Evolutionary conservation across 2,888 invertebrate genomes (phyloP), one percentile per base, ranked within the genome.

Genomic region (Willowsia nigromaculata): DNA sequence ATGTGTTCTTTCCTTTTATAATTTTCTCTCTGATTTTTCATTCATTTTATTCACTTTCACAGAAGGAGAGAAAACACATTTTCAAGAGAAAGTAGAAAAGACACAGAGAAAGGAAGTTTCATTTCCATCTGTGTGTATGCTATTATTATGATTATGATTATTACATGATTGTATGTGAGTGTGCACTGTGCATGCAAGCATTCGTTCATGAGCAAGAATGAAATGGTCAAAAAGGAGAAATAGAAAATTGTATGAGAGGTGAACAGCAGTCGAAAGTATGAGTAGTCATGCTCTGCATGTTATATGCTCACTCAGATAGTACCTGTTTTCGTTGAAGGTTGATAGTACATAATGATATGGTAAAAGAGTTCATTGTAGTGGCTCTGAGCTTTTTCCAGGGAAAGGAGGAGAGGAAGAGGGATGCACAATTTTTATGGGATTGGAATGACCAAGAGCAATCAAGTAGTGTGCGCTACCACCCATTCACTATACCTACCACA

Each of bases 81-180:
- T 74, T 43, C 18, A 37, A 11, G 50, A 68, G 47, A 15, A 15
- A 30, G 40, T n/a, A n/a, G n/a, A n/a, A n/a, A n/a, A n/a, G n/a
- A n/a, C n/a, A n/a, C n/a, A 59, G 47, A 76, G 43, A 85, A 76
- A 76, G 74, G 74, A 85, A 74, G 74, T 74, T 85, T 76, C 85
- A 40, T 85, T 76, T 85, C 74, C 85, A 76, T 85, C 56, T 85
- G 56, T 56, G 85, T 30, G 56, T 56, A 76, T 30, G 40, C 85
- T 76, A 56, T 74, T 74, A 85, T 76, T 85, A 76, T 85, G 47
- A 85, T 82, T 82, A 82, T 62, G 82, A 82, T 82, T 82, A 85
- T 85, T 74, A 85, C 65, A 82, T 84, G 71, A 71, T 84, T 71
- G 40, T 83, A 50, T 86, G 68, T 59, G 27, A 37, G 86, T 86